Conservation (phyloP, 1,140 invertebrate species). For the Drosophila chauvacae region DNA sequence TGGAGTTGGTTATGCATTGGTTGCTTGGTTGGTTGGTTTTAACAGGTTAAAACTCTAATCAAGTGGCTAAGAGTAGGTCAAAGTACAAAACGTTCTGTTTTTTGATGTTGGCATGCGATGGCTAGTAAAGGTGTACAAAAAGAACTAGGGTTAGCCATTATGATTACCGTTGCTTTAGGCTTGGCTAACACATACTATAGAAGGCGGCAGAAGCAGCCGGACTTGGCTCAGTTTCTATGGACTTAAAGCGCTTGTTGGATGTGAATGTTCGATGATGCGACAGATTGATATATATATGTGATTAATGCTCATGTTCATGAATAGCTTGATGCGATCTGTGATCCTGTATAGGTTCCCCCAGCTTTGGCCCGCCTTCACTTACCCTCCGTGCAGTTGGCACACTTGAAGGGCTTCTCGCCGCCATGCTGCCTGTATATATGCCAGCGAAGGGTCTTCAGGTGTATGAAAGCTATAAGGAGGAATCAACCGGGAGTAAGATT, state of each 20-base stretch:
- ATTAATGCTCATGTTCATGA: constrained; percentile 57
- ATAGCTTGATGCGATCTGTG: constrained; percentile 2
- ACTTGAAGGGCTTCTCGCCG: constrained; percentile 79
- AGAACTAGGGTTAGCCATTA: constrained; percentile 52
- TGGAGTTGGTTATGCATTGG: constrained; percentile 46
- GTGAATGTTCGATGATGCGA: constrained; percentile 64
- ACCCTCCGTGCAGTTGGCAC: constrained; percentile 76
- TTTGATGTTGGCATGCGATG: constrained; percentile 52
- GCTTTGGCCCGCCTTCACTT: constrained; percentile 32
- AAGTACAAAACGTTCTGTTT: constrained; percentile 41
- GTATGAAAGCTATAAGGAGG: constrained; percentile 67
- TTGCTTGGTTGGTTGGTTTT: constrained; percentile 17
- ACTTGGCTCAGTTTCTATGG: constrained; percentile 52
- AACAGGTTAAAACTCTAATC: constrained; percentile 24
- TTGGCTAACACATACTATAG: constrained; percentile 69
- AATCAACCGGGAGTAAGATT: background rate
- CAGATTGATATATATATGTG: constrained; percentile 55
- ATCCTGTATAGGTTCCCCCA: constrained; percentile 2
- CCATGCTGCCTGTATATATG: constrained; percentile 79
- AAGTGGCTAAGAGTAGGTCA: constrained; percentile 35
- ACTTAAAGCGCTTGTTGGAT: constrained; percentile 61
- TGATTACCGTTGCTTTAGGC: constrained; percentile 69
- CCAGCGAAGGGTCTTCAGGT: constrained; percentile 78
- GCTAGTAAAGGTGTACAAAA: constrained; percentile 58
- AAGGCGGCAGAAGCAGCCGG: constrained; percentile 56